These are phyloP conservation scores for Dolichotis patagonum DNA, from an alignment of 2,113 vertebrate genomes.

Conservation along the genomic window DNA sequence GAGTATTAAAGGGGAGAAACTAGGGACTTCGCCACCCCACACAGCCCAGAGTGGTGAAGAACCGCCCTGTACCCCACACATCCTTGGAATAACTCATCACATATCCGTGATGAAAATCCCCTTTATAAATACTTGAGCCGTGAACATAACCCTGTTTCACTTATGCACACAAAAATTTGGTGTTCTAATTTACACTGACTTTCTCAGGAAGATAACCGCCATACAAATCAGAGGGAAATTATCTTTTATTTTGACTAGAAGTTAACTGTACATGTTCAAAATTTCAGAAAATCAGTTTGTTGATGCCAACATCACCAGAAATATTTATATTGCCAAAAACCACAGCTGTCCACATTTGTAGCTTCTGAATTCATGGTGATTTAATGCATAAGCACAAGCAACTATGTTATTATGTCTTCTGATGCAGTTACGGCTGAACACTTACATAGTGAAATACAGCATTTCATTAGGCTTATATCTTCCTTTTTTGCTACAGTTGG, in stretches of 20 bases:
- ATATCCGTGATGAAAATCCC: not conserved
- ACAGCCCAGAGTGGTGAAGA: not conserved
- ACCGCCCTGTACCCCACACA: not conserved
- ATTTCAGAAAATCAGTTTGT: conserved; percentile 58
- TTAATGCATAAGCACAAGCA: not conserved
- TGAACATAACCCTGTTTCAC: conserved; percentile 15
- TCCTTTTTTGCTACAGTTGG: conserved; percentile 46
- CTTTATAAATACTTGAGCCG: conserved; percentile 9
- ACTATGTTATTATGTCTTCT: conserved; percentile 36
- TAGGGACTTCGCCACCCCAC: not conserved
- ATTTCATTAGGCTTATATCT: conserved; percentile 44
- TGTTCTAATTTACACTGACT: conserved; percentile 26
- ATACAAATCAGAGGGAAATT: not conserved
- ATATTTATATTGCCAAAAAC: conserved; percentile 49
- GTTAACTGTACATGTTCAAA: conserved; percentile 43
- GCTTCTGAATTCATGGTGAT: not conserved
- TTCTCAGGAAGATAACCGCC: conserved; percentile 4
- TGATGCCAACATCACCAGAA: conserved; percentile 12
- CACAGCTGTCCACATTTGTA: conserved; percentile 61
- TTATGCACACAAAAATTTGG: not conserved
- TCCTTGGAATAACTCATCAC: not conserved
- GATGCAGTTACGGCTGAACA: not conserved
- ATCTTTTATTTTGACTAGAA: conserved; percentile 44
- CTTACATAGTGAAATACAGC: conserved; percentile 54
- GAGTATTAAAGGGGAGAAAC: not conserved